Evolutionary conservation across 2,797 vertebrate species (phyloP).

Genomic region (Spinus pinus): DNA sequence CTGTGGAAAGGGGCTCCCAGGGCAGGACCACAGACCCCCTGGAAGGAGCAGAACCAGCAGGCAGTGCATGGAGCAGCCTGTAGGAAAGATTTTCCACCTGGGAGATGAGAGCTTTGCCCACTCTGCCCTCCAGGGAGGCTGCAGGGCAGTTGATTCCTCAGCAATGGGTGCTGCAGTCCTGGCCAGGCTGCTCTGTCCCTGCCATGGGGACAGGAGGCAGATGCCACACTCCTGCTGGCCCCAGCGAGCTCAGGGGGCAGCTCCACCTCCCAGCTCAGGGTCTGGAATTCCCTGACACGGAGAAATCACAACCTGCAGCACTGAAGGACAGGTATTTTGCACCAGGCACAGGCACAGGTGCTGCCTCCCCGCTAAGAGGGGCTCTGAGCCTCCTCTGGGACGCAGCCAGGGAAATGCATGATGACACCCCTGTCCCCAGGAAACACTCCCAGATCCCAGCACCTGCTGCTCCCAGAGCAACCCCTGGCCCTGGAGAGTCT

Average conservation of each 20-base stretch:
- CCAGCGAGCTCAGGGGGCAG: not conserved
- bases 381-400: not conserved
- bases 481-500: not conserved
- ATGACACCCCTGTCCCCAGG: not conserved
- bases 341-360: not conserved
- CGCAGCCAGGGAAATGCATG: not conserved
- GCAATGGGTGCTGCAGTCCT: not conserved
- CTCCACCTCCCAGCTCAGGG: not conserved
- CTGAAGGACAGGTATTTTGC: not conserved
- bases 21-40: not conserved
- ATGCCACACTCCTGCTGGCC: not conserved
- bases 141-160: not conserved
- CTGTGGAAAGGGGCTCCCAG: not conserved
- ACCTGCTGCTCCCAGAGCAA: not conserved
- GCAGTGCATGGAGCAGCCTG: not conserved
- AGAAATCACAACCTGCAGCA: not conserved
- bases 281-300: not conserved
- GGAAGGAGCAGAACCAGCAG: not conserved
- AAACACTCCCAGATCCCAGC: not conserved
- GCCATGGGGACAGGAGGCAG: not conserved
- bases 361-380: not conserved
- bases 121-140: not conserved
- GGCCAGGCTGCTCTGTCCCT: not conserved
- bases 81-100: not conserved
- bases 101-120: not conserved